Conservation (phyloP, 2,888 invertebrate genomes). For the Plagiodera versicolora region DNA sequence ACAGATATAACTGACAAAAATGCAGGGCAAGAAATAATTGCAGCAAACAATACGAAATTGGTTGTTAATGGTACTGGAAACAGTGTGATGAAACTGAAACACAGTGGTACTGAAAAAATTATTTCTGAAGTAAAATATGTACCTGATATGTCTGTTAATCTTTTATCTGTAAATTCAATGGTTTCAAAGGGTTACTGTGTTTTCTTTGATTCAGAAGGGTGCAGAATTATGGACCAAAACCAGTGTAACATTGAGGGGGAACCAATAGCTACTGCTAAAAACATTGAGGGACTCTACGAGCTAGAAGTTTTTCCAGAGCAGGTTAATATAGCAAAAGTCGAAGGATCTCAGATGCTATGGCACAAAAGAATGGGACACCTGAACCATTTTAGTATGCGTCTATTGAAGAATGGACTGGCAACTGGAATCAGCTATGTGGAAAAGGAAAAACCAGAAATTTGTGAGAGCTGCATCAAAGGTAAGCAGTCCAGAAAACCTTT, state of each 20-base stretch:
- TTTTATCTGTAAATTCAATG: slow-evolving; percentile 33
- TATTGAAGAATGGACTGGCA: too few relatives aligned
- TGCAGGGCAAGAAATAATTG: slow-evolving; percentile 14
- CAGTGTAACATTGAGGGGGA: slow-evolving; percentile 14
- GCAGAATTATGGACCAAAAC: slow-evolving; percentile 20
- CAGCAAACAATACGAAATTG: slow-evolving; percentile 13
- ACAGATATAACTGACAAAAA: slow-evolving; percentile 10
- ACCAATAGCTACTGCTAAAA: slow-evolving; percentile 15
- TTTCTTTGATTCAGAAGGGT: slow-evolving; percentile 24
- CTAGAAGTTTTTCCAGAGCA: neutral
- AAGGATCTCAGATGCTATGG: slow-evolving; percentile 17
- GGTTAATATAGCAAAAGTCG: slow-evolving; percentile 15
- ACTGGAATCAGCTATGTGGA: neutral
- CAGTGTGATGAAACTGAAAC: slow-evolving; percentile 19
- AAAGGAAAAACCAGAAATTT: slow-evolving; percentile 1
- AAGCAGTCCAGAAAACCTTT: slow-evolving; percentile 32
- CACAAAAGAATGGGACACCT: slow-evolving; percentile 14
- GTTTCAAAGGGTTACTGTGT: slow-evolving; percentile 30
- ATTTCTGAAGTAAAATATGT: slow-evolving; percentile 31
- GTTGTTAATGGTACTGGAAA: slow-evolving; percentile 18
- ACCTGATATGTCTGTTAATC: slow-evolving; percentile 30
- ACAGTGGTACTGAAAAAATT: slow-evolving; percentile 4
- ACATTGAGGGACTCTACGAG: slow-evolving; percentile 12
- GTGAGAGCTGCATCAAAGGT: slow-evolving; percentile 25
- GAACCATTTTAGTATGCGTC: too few relatives aligned